These are phyloP conservation scores for Gorsachius magnificus DNA, from an alignment of 2,797 vertebrate genomes.

Conservation along the genomic window DNA sequence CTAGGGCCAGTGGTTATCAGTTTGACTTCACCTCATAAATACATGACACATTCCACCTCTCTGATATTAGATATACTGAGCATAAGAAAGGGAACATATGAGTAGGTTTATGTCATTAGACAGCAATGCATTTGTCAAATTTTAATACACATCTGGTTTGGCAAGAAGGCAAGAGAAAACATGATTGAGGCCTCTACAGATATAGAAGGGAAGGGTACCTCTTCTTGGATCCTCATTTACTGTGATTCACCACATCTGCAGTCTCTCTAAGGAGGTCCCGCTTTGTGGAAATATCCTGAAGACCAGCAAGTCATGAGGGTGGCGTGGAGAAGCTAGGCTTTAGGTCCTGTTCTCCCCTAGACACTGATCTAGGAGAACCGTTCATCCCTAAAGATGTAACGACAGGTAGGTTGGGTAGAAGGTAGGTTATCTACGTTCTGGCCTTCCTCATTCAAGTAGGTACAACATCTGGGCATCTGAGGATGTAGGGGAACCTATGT, in stretches of 20 bases:
- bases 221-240: background rate
- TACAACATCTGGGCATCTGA: background rate
- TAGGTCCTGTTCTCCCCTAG: background rate
- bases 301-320: background rate
- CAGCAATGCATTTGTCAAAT: background rate
- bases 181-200: background rate
- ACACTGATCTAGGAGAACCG: background rate
- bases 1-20: background rate
- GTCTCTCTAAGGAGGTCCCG: background rate
- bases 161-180: background rate
- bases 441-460: background rate
- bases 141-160: background rate
- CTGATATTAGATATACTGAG: background rate
- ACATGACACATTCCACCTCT: background rate
- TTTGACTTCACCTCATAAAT: background rate
- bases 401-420: background rate
- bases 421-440: background rate
- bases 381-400: background rate
- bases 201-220: background rate
- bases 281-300: background rate
- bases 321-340: background rate
- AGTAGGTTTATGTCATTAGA: background rate
- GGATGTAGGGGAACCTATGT: background rate
- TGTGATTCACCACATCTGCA: background rate
- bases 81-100: background rate